phyloP scores from a whole-genome alignment of 2,888 invertebrate species.

The Aelia acuminata region DNA sequence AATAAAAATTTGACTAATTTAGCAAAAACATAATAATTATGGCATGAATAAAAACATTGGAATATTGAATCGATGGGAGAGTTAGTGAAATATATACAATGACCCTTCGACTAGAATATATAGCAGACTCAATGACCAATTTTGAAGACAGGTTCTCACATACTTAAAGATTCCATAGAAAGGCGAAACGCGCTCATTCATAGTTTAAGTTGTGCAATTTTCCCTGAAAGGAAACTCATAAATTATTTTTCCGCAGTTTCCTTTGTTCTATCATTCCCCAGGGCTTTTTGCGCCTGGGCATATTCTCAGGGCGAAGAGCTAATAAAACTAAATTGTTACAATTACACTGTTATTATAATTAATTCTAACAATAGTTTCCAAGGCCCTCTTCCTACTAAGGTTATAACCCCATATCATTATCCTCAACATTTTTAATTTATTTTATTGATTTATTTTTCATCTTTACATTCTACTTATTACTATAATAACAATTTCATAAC shows the following conservation, averaged over 20 bases:
- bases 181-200: slow-evolving; percentile 47
- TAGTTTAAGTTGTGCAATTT: slow-evolving; percentile 58
- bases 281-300: slow-evolving; percentile 1
- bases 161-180: slow-evolving; percentile 56
- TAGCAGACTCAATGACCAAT: neutral
- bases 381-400: neutral
- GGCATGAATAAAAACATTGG: too few relatives aligned
- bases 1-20: too few relatives aligned
- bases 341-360: slow-evolving; percentile 52
- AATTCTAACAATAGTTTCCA: slow-evolving; percentile 52
- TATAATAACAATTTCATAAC: slow-evolving; percentile 16
- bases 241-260: slow-evolving; percentile 54
- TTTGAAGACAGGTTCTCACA: slow-evolving; percentile 52
- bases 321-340: slow-evolving; percentile 55
- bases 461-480: neutral
- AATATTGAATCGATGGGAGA: too few relatives aligned
- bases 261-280: slow-evolving; percentile 35
- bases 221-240: slow-evolving; percentile 53
- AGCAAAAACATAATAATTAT: too few relatives aligned
- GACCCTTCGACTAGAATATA: neutral
- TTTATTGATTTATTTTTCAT: neutral
- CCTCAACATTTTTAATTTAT: neutral
- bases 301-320: slow-evolving; percentile 32
- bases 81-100: too few relatives aligned
- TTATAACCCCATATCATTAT: neutral